Conservation (phyloP, 2,888 invertebrate genomes). For the Lumbricus terrestris region DNA sequence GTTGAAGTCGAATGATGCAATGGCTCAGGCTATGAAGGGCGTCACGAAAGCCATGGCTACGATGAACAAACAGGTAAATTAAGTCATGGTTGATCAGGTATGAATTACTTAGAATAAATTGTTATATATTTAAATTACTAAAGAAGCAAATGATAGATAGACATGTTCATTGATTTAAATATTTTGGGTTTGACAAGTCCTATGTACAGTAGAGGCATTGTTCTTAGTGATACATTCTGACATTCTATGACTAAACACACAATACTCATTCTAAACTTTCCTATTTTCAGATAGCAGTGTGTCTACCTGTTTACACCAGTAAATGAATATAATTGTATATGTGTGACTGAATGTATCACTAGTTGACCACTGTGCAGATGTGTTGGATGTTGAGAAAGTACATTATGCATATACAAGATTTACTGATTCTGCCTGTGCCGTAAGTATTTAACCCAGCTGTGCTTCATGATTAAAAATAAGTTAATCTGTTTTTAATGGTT, state of each 20-base stretch:
- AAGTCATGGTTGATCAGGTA: not conserved
- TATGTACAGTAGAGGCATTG: too few species aligned
- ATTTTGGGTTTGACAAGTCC: not conserved
- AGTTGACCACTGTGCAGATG: not conserved
- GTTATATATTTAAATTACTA: not conserved
- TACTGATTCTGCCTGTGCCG: too few species aligned
- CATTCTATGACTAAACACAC: too few species aligned
- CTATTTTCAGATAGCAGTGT: too few species aligned
- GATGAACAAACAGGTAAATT: constrained; percentile 79
- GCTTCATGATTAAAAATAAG: too few species aligned
- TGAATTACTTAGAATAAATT: not conserved
- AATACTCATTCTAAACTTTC: too few species aligned
- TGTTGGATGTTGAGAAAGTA: not conserved
- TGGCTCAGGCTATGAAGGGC: constrained; percentile 99
- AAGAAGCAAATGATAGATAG: not conserved
- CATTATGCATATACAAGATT: not conserved
- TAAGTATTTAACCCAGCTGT: too few species aligned
- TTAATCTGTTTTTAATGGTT: too few species aligned
- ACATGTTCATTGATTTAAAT: not conserved
- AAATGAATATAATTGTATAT: not conserved
- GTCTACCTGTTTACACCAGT: too few species aligned
- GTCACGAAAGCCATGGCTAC: constrained; percentile 96
- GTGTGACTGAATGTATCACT: not conserved
- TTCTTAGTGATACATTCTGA: too few species aligned
- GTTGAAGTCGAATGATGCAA: constrained; percentile 93